Evolutionary conservation across 2,888 invertebrate genomes (phyloP).

Genomic region (Phania funesta): DNA sequence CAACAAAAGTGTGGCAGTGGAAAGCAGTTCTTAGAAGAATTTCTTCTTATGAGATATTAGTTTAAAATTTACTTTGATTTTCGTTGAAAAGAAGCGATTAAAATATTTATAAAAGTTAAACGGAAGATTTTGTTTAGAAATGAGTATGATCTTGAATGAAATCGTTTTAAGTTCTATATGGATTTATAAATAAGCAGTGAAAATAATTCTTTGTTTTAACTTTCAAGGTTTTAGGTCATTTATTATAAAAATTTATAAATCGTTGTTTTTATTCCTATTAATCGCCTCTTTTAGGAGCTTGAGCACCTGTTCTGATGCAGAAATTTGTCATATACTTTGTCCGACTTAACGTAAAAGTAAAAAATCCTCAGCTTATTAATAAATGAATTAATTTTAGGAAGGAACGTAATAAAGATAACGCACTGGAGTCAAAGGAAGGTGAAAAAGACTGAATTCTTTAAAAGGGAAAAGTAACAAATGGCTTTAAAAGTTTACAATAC

Average conservation of each 20-base stretch:
- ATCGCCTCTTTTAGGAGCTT: too few species aligned
- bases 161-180: background rate
- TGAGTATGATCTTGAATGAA: background rate
- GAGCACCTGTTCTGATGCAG: too few species aligned
- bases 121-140: conserved; percentile 14
- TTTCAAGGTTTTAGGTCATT: background rate
- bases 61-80: conserved; percentile 40
- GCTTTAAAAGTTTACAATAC: too few species aligned
- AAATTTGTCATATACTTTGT: too few species aligned
- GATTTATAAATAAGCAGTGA: background rate
- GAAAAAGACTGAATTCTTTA: too few species aligned
- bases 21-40: conserved; percentile 46
- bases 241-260: background rate
- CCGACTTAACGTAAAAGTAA: too few species aligned
- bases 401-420: too few species aligned
- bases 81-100: background rate
- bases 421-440: too few species aligned
- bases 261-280: too few species aligned
- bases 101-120: conserved; percentile 2
- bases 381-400: too few species aligned
- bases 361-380: too few species aligned
- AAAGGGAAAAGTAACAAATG: too few species aligned
- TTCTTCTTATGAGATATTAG: conserved; percentile 17
- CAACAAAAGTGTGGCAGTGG: conserved; percentile 19
- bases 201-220: background rate